These are phyloP conservation scores for Eretmochelys imbricata DNA, from an alignment of 2,113 vertebrate genomes.

Conservation along the genomic window DNA sequence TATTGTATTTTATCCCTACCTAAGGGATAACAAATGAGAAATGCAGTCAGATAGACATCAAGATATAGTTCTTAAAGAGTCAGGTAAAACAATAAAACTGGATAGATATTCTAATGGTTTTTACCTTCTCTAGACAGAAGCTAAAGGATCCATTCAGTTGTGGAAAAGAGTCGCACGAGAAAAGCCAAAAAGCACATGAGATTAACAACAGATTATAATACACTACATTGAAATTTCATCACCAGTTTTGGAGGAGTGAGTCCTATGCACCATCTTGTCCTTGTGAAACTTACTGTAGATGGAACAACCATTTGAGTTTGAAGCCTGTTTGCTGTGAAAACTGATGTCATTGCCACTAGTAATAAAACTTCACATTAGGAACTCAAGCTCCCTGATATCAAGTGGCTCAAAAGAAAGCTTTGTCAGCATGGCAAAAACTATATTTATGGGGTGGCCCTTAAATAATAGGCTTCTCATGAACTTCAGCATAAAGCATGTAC, in stretches of 20 bases:
- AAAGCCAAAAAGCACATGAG: not conserved
- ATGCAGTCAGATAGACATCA: not conserved
- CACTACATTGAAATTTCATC: not conserved
- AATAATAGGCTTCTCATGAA: not conserved
- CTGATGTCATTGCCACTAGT: not conserved
- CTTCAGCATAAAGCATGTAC: not conserved
- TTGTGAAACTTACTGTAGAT: not conserved
- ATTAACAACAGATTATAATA: not conserved
- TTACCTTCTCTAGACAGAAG: not conserved
- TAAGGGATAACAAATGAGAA: not conserved
- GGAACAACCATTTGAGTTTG: not conserved
- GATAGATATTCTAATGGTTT: not conserved
- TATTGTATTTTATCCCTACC: not conserved
- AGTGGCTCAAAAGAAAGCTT: not conserved
- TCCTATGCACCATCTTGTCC: not conserved
- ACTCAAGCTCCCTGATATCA: not conserved
- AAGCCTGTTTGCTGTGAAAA: not conserved
- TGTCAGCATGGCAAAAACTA: not conserved
- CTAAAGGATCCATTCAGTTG: not conserved
- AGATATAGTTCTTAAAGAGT: not conserved
- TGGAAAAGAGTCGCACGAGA: not conserved
- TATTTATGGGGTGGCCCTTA: not conserved
- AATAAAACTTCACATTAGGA: not conserved
- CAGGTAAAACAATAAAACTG: not conserved
- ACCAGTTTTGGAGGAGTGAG: not conserved